Conservation (phyloP, 2,888 invertebrate species). For the Caradrina clavipalpis region DNA sequence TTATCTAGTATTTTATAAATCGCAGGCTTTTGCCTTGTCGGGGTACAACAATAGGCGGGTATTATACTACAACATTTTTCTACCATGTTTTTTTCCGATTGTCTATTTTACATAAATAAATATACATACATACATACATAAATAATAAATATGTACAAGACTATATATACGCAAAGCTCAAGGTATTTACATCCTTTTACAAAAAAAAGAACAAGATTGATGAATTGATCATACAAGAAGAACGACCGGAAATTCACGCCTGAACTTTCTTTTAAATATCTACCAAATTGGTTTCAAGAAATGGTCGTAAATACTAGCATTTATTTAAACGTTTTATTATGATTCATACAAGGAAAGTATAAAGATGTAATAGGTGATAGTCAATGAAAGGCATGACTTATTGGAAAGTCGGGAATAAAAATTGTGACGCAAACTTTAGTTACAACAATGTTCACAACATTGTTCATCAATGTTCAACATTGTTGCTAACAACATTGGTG, state of each 20-base stretch:
- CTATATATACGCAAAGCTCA: background rate
- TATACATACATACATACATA: too few species aligned
- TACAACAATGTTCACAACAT: too few species aligned
- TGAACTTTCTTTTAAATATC: constrained; percentile 60
- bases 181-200: constrained; percentile 15
- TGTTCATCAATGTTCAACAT: too few species aligned
- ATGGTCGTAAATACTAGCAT: constrained; percentile 50
- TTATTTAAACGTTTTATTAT: constrained; percentile 38
- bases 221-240: constrained; percentile 30
- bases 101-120: too few species aligned
- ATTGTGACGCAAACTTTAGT: constrained; percentile 22
- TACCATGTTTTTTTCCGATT: too few species aligned
- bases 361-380: constrained; percentile 17
- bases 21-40: too few species aligned
- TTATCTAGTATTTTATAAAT: too few species aligned
- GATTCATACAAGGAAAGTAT: constrained; percentile 60
- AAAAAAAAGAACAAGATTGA: background rate
- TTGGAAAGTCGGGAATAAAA: constrained; percentile 37
- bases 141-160: background rate
- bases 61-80: background rate
- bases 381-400: constrained; percentile 16
- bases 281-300: constrained; percentile 59
- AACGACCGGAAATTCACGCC: constrained; percentile 56
- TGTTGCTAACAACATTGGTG: too few species aligned
- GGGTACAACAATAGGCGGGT: too few species aligned